phyloP scores from a whole-genome alignment of 1,140 invertebrate species.

The Drosophila nannoptera region DNA sequence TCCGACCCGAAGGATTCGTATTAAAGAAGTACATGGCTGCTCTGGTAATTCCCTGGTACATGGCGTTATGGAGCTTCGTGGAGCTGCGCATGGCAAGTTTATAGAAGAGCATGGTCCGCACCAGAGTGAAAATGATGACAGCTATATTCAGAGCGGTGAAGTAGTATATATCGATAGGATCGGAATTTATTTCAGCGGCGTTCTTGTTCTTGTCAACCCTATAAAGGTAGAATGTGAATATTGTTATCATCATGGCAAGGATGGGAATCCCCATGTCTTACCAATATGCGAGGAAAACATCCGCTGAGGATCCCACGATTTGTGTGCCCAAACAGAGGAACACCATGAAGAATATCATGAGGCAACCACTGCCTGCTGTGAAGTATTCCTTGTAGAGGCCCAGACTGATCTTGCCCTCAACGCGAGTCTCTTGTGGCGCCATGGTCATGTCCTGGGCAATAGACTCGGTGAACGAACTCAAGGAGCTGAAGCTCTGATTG shows the following conservation, averaged over 20 bases:
- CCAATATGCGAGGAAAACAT: constrained; percentile 59
- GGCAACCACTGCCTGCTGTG: constrained; percentile 54
- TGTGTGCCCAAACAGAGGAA: constrained; percentile 62
- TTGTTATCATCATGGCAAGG: no score
- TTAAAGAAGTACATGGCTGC: constrained; percentile 90
- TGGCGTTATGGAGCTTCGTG: constrained; percentile 48
- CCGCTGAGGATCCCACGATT: constrained; percentile 48
- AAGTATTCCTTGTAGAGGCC: constrained; percentile 60
- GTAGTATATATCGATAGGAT: constrained; percentile 52
- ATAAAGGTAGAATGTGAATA: background rate
- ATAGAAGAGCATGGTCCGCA: constrained; percentile 56
- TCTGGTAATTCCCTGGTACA: constrained; percentile 63
- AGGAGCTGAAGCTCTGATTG: constrained; percentile 55
- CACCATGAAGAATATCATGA: constrained; percentile 48
- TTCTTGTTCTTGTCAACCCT: constrained; percentile 58
- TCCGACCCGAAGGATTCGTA: constrained; percentile 86
- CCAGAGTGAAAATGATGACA: constrained; percentile 60
- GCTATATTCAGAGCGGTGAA: constrained; percentile 51
- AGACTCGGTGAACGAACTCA: constrained; percentile 56
- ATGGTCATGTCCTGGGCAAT: constrained; percentile 42
- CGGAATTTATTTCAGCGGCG: constrained; percentile 16
- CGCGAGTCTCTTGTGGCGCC: constrained; percentile 45
- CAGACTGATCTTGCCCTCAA: constrained; percentile 57
- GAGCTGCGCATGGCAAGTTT: constrained; percentile 61
- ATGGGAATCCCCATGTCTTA: constrained; percentile 11